Evolutionary conservation across 2,888 invertebrate genomes (phyloP), one percentile per base, ranked within the genome.

Genomic region (Allophyes oxyacanthae): DNA sequence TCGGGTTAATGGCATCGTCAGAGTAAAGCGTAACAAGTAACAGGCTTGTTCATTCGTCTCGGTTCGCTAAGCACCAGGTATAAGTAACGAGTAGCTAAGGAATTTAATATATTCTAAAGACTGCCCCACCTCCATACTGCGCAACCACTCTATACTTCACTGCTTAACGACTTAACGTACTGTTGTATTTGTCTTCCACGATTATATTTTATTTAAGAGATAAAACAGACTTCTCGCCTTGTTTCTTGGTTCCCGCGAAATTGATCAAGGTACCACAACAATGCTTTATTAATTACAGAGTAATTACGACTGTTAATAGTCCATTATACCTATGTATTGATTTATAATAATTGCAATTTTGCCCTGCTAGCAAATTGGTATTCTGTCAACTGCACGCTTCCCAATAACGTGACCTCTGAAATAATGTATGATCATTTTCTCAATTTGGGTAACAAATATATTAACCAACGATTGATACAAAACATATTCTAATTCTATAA

Each of bases 61-160:
- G 57, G 52, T 61, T 62, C 71, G 61, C 63, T 64, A 59, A 68
- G 66, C 73, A 59, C 66, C 61, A 60, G 66, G 63, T 69, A 72
- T 68, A 63, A 72, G 67, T 67, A 63, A 75, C 74, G 64, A 64
- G 63, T 63, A 60, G 57, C 62, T 56, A 20, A 66, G 60, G 74
- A 71, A 77, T 76, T 75, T 75, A 73, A 77, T 74, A 74, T 70
- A 66, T 63, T 60, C 67, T 65, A 59, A 63, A 75, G 73, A 72
- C 58, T 65, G 46, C 44, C 55, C 49, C 53, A 68, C 72, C 72
- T 72, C 46, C 37, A 59, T 56, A 52, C 44, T 55, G 25, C 40
- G 46, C 46, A 61, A 57, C 69, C 61, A 57, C 64, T 50, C 30
- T 41, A 44, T 71, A 61, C 45, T 52, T 72, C 59, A 66, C 66